phyloP scores from a whole-genome alignment of 2,113 vertebrate genomes.

The Regulus satrapa region DNA sequence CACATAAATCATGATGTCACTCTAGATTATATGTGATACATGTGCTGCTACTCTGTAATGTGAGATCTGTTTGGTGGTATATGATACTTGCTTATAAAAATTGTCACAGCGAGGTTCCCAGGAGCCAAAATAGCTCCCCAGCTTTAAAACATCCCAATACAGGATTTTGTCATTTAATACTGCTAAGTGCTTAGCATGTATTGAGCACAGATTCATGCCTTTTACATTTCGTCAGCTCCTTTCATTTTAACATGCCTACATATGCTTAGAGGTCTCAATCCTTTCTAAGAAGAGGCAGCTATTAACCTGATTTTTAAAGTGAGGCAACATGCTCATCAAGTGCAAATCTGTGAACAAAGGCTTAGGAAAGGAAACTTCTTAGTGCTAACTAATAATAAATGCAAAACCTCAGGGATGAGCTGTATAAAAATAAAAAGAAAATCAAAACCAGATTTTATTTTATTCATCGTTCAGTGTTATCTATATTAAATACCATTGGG shows the following conservation, averaged over 20 bases:
- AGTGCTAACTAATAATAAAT: background rate
- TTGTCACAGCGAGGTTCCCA: background rate
- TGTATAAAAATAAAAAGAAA: background rate
- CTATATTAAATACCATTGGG: background rate
- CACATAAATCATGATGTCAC: background rate
- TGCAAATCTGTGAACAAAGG: background rate
- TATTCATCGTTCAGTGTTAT: background rate
- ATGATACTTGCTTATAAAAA: background rate
- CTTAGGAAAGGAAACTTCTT: background rate
- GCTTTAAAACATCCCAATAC: background rate
- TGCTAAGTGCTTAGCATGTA: background rate
- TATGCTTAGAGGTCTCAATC: background rate
- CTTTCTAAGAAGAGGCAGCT: background rate
- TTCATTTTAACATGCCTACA: background rate
- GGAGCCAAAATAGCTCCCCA: background rate
- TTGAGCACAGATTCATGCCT: background rate
- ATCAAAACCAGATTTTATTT: background rate
- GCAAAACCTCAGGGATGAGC: background rate
- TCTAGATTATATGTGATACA: fast-evolving
- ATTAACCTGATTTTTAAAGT: background rate
- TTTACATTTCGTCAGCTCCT: background rate
- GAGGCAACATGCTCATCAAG: background rate
- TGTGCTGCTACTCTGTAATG: background rate
- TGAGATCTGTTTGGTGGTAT: background rate
- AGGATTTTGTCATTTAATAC: background rate